phyloP scores from a whole-genome alignment of 2,797 vertebrate genomes.

The Pteropus rufus region DNA sequence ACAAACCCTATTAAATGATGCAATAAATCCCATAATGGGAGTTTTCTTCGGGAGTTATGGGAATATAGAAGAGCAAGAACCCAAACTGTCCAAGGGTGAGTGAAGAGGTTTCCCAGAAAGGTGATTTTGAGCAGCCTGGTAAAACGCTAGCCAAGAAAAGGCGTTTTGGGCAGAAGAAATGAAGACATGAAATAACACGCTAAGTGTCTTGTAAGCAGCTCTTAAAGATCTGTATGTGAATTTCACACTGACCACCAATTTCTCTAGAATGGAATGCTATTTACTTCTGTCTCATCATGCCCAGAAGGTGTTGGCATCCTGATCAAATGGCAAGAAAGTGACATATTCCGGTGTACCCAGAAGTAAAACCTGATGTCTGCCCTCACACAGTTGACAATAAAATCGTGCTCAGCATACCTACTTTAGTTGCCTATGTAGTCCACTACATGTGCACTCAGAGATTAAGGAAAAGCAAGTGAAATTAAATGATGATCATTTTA shows the following conservation, averaged over 20 bases:
- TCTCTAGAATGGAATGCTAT: not conserved
- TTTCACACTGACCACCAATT: not conserved
- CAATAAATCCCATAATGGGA: constrained; percentile 36
- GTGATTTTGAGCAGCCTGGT: not conserved
- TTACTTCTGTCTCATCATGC: not conserved
- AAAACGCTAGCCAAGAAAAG: not conserved
- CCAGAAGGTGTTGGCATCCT: not conserved
- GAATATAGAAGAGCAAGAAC: not conserved
- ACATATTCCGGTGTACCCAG: not conserved
- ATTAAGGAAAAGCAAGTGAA: not conserved
- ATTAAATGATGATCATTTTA: not conserved
- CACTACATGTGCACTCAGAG: not conserved
- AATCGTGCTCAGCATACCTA: not conserved
- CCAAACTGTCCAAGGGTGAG: not conserved
- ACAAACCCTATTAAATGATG: constrained; percentile 32
- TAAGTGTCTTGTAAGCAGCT: not conserved
- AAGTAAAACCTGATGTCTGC: not conserved
- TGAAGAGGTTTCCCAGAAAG: not conserved
- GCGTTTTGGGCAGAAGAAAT: not conserved
- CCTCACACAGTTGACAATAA: not conserved
- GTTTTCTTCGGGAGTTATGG: not conserved
- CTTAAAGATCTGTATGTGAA: not conserved
- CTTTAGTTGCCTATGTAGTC: not conserved
- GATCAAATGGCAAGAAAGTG: not conserved
- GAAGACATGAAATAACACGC: not conserved